Evolutionary conservation across 64 coral and sea anemone species (phyloP).

Genomic region (Astreopora myriophthalma): DNA sequence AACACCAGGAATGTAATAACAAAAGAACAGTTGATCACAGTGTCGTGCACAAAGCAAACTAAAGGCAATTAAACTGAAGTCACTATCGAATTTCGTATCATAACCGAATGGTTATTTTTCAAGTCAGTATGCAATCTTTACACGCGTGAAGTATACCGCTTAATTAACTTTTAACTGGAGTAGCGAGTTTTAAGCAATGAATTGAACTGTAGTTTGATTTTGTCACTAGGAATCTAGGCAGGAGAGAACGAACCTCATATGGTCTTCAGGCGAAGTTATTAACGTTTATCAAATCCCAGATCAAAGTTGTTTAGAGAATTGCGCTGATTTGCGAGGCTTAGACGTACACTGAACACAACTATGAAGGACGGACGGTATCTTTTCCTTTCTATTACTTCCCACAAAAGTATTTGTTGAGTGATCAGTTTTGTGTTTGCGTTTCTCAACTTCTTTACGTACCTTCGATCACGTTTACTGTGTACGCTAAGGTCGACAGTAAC

Average conservation of each 20-base stretch:
- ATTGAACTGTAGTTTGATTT: no score
- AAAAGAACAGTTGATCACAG: not conserved
- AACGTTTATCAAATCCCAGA: no score
- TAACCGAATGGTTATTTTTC: not conserved
- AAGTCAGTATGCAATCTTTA: not conserved
- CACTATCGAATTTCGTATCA: not conserved
- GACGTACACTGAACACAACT: not conserved
- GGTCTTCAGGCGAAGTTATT: no score
- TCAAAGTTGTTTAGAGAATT: no score
- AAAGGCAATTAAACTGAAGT: not conserved
- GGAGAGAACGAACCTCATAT: no score
- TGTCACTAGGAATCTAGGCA: no score
- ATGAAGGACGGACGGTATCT: no score
- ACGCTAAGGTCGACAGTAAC: not conserved
- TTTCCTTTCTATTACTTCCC: no score
- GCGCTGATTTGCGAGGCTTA: not conserved
- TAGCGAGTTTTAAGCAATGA: no score
- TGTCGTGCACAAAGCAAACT: not conserved
- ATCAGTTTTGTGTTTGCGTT: not conserved
- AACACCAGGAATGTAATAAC: not conserved
- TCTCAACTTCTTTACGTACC: not conserved
- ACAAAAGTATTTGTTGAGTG: not conserved
- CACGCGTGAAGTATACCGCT: not conserved
- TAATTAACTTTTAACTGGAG: not conserved
- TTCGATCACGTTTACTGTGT: not conserved